Base-by-base conservation (phyloP, 2,888 invertebrate species). In the Pristionchus mayeri region DNA sequence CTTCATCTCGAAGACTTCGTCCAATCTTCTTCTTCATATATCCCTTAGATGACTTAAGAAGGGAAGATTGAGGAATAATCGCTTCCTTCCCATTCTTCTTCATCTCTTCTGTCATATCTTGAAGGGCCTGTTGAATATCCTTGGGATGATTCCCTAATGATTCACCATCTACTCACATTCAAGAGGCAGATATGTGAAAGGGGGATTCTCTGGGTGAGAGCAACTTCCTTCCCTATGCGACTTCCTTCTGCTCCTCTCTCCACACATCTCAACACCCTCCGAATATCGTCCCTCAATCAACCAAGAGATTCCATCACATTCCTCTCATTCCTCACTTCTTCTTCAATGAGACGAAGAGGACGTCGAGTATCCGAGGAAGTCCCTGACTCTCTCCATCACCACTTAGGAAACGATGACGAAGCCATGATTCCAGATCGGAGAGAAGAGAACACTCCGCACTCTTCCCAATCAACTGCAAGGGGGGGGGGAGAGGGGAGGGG, bases 281-380 rank as follows among this genome's bases (percentile, higher is more conserved):
- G 80, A 24, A 80, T 37, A 11, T 80, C 80, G 30, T 40, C 11
- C 16, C 80, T 80, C 30, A 48, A 50, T 50, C 60, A 13, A 57
- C 57, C 9, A 57, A 21, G 6, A 9, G 2, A 0, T 27, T 30
- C 3, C 1, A 30, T 11, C 60, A 18, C 30, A 27, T 3, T 60
- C 1, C 13, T 9, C 30, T 27, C 13, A 30, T 1, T 7, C 37
- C 80, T 27, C 48, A 67, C 84, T 84, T 84, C 40, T 18, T 40
- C 92, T 96, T 96, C 93, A 96, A 96, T 92, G 96, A 96, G 30
- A 98, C 96, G 95, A 98, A 97, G 37, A 98, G 95, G 0, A 97
- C 96, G 93, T 97, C 97, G 90, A 98, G 94, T 0, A 98, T 97
- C 75, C 96, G 94, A 0, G 99, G 98, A 54, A 99, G 94, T 3